phyloP scores from a whole-genome alignment of 2,113 vertebrate species.

The Trematocara marginatum region DNA sequence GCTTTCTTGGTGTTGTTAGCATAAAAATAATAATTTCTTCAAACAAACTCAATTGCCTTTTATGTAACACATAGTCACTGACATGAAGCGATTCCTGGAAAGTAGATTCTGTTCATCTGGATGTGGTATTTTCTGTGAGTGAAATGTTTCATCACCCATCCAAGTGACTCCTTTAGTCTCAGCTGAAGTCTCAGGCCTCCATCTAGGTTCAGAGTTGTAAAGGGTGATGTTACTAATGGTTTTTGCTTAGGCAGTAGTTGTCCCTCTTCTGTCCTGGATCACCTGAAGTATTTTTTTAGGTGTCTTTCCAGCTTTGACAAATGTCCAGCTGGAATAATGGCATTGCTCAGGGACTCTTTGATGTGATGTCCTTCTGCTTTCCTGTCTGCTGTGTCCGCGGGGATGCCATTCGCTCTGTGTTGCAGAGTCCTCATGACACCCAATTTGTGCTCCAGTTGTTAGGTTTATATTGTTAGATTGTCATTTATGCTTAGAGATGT shows the following conservation, averaged over 20 bases:
- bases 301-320: neutral
- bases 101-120: neutral
- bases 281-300: neutral
- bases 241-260: neutral
- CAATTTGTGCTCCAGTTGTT: neutral
- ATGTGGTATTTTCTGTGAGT: neutral
- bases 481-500: neutral
- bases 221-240: neutral
- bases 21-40: neutral
- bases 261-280: neutral
- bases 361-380: neutral
- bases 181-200: neutral
- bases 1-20: neutral
- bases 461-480: neutral
- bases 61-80: neutral
- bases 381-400: neutral
- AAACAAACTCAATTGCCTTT: neutral
- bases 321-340: neutral
- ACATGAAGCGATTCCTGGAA: neutral
- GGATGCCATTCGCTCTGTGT: neutral
- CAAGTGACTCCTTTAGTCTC: neutral
- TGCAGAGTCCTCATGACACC: neutral
- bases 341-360: neutral
- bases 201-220: neutral
- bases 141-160: neutral